Conservation (phyloP, 1,140 invertebrate genomes). For the Euura lappo region DNA sequence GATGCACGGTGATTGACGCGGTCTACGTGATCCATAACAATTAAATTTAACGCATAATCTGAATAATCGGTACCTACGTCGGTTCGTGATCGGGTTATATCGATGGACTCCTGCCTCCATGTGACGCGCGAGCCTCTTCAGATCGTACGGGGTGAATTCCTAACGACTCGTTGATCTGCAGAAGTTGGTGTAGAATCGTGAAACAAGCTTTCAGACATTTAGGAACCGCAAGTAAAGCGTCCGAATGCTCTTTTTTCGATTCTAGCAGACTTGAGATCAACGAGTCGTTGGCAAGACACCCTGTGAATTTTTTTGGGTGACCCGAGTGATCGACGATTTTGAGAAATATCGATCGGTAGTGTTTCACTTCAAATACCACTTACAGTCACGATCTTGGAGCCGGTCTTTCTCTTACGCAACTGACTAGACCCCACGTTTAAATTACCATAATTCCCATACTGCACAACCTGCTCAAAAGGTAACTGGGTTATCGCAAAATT, state of each 20-base stretch:
- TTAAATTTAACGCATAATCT: neutral
- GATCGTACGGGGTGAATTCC: too few relatives aligned
- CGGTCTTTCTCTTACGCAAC: neutral
- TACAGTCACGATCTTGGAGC: neutral
- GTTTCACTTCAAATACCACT: too few relatives aligned
- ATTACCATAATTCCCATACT: neutral
- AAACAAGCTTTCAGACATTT: too few relatives aligned
- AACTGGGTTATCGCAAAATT: neutral
- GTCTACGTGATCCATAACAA: neutral
- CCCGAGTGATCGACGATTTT: too few relatives aligned
- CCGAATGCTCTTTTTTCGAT: too few relatives aligned
- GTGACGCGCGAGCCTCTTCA: neutral
- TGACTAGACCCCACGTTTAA: neutral
- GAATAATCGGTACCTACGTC: neutral
- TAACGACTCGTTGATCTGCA: too few relatives aligned
- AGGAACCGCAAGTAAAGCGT: too few relatives aligned
- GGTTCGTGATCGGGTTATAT: neutral
- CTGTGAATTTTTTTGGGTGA: too few relatives aligned
- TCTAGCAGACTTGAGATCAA: too few relatives aligned
- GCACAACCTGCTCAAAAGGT: neutral
- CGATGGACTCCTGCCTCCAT: neutral
- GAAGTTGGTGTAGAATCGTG: too few relatives aligned
- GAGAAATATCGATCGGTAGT: too few relatives aligned
- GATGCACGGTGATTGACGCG: neutral
- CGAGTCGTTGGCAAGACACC: too few relatives aligned